Evolutionary conservation across 2,797 vertebrate species (phyloP).

Genomic region (Poeciliopsis paucimaculata): DNA sequence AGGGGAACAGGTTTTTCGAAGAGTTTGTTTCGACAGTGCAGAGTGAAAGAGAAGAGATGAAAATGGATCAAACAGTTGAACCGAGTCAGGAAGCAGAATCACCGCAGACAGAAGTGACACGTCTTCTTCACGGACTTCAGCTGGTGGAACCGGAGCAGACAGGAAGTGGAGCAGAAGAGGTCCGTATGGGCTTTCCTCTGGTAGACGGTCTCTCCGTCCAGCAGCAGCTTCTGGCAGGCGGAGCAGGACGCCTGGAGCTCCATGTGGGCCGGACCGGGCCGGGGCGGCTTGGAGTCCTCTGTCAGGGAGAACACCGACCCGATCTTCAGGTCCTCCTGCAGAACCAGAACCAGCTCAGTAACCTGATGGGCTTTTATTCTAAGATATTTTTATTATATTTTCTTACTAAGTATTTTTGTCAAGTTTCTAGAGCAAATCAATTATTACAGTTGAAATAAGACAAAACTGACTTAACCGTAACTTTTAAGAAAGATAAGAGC

Average conservation of each 20-base stretch:
- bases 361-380: too few relatives aligned
- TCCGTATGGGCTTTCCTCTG: constrained; percentile 91
- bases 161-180: constrained; percentile 92
- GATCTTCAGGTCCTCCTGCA: constrained; percentile 88
- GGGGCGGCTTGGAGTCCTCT: constrained; percentile 60
- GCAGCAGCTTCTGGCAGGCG: constrained; percentile 87
- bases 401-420: too few relatives aligned
- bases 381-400: too few relatives aligned
- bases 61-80: too few relatives aligned
- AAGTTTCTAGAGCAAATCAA: too few relatives aligned
- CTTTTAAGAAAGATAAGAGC: too few relatives aligned
- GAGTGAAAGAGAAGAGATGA: too few relatives aligned
- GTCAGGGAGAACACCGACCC: constrained; percentile 85
- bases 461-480: too few relatives aligned
- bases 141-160: constrained; percentile 78
- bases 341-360: neutral
- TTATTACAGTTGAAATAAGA: too few relatives aligned
- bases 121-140: constrained; percentile 77
- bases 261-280: constrained; percentile 62
- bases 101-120: constrained; percentile 92
- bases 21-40: too few relatives aligned
- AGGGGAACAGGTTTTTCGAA: too few relatives aligned
- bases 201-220: constrained; percentile 91
- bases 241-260: constrained; percentile 77
- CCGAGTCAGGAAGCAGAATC: constrained; percentile 34